Base-by-base conservation (phyloP, 2,797 vertebrate species). In the Morelia viridis region DNA sequence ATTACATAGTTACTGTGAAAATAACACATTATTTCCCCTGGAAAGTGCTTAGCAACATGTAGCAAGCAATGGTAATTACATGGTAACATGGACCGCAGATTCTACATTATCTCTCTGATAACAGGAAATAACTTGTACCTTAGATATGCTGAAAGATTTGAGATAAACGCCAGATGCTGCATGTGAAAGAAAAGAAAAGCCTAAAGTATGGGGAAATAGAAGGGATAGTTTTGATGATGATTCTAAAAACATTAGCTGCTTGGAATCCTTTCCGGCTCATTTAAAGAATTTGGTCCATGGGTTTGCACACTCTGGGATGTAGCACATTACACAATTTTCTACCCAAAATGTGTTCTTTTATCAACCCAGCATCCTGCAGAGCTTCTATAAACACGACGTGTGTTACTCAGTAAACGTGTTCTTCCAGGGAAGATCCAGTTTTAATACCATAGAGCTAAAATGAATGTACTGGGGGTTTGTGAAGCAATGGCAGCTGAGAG, bases 1-100 rank as follows among this genome's bases (percentile, higher is more conserved):
- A 93, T 95, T 91, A 86, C 53, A 89, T 90, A 83, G 91, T 87
- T 31, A 5, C 57, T 90, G 2, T 85, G 80, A 90, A 88, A 92
- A 91, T 84, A 92, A 64, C 9, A 56, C 0, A 84, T 94, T 91
- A 90, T 92, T 96, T 92, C 1, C 1, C 46, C 83, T 80, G 57
- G 53, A 92, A 91, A 58, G n/a, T 83, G 56, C 60, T 61, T 11
- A 28, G 65, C 91, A 93, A 91, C 0, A 0, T 62, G 53, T 87
- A 89, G 15, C 85, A 93, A 93, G 87, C 83, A 31, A 26, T 9
- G 22, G 61, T n/a, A 93, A 94, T 92, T 87, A 64, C n/a, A 76
- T 11, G 2, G 60, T 57, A 65, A 85, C 89, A 83, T 80, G 50
- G 61, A 2, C 46, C 31, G 65, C 50, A 88, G 90, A 84, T 58